Base-by-base conservation (phyloP, 2,797 vertebrate species). In the Columba guinea region DNA sequence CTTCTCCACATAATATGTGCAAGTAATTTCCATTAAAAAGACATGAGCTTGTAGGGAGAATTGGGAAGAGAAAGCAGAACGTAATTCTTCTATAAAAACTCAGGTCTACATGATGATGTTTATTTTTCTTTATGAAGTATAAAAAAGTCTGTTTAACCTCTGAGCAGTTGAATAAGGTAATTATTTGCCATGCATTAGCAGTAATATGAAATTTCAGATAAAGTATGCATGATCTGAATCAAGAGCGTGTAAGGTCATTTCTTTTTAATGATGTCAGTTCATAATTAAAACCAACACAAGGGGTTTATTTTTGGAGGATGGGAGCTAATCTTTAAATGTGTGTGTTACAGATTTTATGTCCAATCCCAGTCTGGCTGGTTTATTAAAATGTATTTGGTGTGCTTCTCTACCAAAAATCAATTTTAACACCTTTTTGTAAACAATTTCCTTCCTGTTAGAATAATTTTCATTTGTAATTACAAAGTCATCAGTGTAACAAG, bases 401-500 rank as follows among this genome's bases (percentile, higher is more conserved):
- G 12, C 51, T 92, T 87, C 63, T 44, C 49, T 83, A 92, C 89
- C 4, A 89, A 91, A 97, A 95, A 94, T 95, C 74, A 97, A 93
- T 91, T 92, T 90, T 80, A 95, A 62, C 79, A 96, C 65, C 75
- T 90, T 93, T 97, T 64, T 75, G 83, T 89, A 96, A 97, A 95
- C 56, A 95, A 89, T 84, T 94, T 83, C 27, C 70, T 89, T 97
- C 84, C 74, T 82, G 44, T 92, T 94, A 90, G 68, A 93, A 90
- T 75, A 0, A 93, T 96, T 97, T 92, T 90, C 62, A 67, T 85
- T 93, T 91, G 89, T 89, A 96, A 96, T 97, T 96, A 96, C 91
- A 91, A 96, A 97, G 91, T 96, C 77, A 96, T 80, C 18, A 39
- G 30, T 77, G 74, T 94, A 95, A 58, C 51, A 88, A 86, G 70